Base-by-base conservation (phyloP, 2,888 invertebrate genomes). In the Synanthedon tipuliformis region DNA sequence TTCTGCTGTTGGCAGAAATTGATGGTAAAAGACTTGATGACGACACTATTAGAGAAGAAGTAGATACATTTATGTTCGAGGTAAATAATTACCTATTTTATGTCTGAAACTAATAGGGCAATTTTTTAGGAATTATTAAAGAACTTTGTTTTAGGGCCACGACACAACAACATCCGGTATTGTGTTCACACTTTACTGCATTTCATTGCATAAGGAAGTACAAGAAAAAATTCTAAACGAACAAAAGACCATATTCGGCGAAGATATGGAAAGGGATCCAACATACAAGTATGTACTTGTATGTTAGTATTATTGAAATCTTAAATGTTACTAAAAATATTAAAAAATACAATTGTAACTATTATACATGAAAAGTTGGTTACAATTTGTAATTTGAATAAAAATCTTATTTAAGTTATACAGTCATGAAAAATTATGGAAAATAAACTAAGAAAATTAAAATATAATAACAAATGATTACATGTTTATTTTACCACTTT, bases 11-110 rank as follows among this genome's bases (percentile, higher is more conserved):
- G 51, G 85, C 90, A 3, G 89, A 88, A 61, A 83, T 89, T 12
- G 89, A 90, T 59, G 91, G 90, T 1, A 71, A 87, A 56, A 89
- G 86, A 4, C 73, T 93, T 50, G 87, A 88, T 8, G 89, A 90
- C 57, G 69, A 89, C 40, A 89, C 89, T 56, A 88, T 93, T 49
- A 82, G 91, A 53, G 91, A 92, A 68, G 92, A 93, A 78, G 92
- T 93, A 0, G 91, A 93, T 59, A 93, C 93, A 0, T 92, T 93
- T 61, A 91, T 93, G 90, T 93, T 93, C 72, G 92, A 90, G 72
- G 91, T 91, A 68, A 74, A 5, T n/a, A 41, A 41, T 41, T 41
- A n/a, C n/a, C n/a, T n/a, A n/a, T 41, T 41, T 41, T 41, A n/a
- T 41, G 13, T 41, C 12, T 13, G 7, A 45, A n/a, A 5, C 4